A percentile compares a stretch with the other conserved stretches of the same genome.
Conservation (phyloP, 2,797 vertebrate species). For the Alectoris magna region DNA sequence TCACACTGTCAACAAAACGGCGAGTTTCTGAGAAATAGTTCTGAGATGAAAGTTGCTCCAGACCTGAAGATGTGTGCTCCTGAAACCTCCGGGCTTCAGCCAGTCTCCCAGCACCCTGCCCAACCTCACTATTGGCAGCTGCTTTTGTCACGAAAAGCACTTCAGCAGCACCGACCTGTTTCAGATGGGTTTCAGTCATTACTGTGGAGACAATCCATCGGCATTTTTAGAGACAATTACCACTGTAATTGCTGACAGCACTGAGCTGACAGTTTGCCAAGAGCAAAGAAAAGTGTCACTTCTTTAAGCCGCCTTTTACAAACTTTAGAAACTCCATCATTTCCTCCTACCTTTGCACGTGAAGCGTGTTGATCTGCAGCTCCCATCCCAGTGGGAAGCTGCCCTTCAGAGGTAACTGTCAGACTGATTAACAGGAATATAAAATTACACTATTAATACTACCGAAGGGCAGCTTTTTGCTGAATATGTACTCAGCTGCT, state of each 20-base stretch:
- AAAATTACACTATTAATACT: background rate
- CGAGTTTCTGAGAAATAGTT: background rate
- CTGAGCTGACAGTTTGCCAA: background rate
- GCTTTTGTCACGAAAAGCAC: background rate
- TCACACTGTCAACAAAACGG: background rate
- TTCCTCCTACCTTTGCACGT: background rate
- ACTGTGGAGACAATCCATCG: background rate
- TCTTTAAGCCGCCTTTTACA: background rate
- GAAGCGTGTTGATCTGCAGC: background rate
- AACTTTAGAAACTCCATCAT: background rate
- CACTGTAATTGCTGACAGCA: background rate
- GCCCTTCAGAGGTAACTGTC: constrained; percentile 25
- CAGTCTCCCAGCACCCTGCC: background rate
- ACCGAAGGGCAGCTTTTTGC: constrained; percentile 28
- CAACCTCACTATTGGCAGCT: background rate
- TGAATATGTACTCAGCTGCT: background rate
- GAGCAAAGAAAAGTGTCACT: background rate
- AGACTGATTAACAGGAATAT: background rate
- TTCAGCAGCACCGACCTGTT: background rate
- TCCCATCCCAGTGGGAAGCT: background rate
- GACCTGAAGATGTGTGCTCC: fast-evolving
- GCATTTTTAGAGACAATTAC: background rate
- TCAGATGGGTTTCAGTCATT: background rate
- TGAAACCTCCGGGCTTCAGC: background rate
- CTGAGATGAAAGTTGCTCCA: background rate